Evolutionary conservation across 1,140 invertebrate species (phyloP), one percentile per base, ranked within the genome.

Genomic region (Micrasema minimum): DNA sequence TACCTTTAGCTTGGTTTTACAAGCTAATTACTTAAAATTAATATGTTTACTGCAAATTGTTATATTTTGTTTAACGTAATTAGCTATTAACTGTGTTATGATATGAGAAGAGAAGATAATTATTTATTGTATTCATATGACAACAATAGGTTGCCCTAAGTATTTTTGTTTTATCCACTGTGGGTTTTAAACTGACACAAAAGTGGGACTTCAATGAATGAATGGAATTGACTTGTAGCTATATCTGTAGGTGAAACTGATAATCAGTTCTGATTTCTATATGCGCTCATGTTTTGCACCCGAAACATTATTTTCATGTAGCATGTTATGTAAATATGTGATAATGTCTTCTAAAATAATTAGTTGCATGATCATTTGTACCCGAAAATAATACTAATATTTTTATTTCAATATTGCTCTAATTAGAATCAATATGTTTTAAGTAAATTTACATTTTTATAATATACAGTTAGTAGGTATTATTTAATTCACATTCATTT

Each of bases 201-300:
- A 65, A 64, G 73, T 72, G 69, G 73, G 62, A 72, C 66, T 71
- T 31, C 73, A 75, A 75, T 75, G 73, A 50, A 75, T 72, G 73
- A 68, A 72, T 69, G 73, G 73, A 75, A 75, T 75, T 75, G 73
- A 75, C 45, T 45, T 43, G 73, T 75, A 75, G 73, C 38, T 20
- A 23, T 59, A 41, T 16, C 7, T 51, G 20, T 22, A 43, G 55
- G 2, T 5, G 35, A 59, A 9, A 38, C n/a, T n/a, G n/a, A n/a
- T n/a, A 59, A n/a, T 41, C 14, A 38, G 35, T 18, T 59, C 35
- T 59, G 35, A 41, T 9, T 20, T 12, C 20, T 59, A 23, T 41
- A 41, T 31, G 7, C 26, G 2, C 26, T 31, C 55, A 22, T 59
- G 38, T 41, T 59, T 41, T 22, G 37, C 35, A 59, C 16, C 35